Percentiles rank a stretch among this genome's conserved stretches.
Conservation (phyloP, 2,888 invertebrate genomes). For the Tenthredo mesomela region DNA sequence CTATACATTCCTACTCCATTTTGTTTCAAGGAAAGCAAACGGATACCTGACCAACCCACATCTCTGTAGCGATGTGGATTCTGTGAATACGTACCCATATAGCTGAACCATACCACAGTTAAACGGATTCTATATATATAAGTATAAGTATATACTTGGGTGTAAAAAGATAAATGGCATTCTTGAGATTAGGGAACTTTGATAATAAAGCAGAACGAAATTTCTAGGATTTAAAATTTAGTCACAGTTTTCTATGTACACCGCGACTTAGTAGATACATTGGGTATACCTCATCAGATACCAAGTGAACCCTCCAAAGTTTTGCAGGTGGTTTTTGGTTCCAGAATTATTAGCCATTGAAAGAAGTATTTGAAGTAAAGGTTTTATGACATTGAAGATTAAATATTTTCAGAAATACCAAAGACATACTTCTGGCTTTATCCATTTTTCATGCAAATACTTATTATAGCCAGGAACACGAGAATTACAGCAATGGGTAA, state of each 20-base stretch:
- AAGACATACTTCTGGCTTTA: not conserved
- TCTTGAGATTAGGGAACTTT: not conserved
- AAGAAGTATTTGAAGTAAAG: not conserved
- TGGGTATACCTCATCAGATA: not conserved
- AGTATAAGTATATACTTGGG: no score
- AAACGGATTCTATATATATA: not conserved
- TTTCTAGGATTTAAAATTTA: not conserved
- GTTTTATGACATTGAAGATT: not conserved
- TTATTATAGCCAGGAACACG: not conserved
- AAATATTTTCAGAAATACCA: not conserved
- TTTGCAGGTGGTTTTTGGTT: not conserved
- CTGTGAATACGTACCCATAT: not conserved
- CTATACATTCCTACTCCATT: not conserved
- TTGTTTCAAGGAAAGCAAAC: constrained; percentile 4
- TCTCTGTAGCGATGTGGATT: not conserved
- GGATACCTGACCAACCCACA: constrained; percentile 15
- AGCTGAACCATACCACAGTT: not conserved
- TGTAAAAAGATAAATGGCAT: constrained; percentile 14
- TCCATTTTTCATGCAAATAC: not conserved
- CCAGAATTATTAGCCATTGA: not conserved
- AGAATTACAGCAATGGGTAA: not conserved
- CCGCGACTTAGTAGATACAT: not conserved
- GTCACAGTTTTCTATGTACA: not conserved
- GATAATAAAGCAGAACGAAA: not conserved
- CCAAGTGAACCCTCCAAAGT: not conserved